Evolutionary conservation across 2,797 vertebrate genomes (phyloP).

Genomic region (Hemibagrus guttatus): DNA sequence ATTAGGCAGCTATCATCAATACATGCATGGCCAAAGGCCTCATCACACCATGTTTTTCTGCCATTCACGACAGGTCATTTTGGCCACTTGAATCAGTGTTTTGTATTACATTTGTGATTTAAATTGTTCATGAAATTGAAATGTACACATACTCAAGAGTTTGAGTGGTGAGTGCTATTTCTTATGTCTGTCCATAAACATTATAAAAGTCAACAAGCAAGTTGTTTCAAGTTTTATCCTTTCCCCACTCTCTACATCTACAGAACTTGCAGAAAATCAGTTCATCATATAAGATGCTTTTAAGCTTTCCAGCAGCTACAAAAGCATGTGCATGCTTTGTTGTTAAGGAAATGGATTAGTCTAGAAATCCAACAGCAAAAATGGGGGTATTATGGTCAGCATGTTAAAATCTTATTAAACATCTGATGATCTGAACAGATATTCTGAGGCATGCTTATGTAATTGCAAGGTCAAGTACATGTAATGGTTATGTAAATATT

Average conservation of each 20-base stretch:
- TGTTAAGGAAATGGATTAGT: background rate
- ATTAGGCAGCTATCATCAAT: constrained; percentile 56
- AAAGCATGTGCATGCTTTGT: constrained; percentile 19
- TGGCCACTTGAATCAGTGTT: background rate
- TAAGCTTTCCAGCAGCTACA: constrained; percentile 21
- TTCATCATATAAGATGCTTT: constrained; percentile 7
- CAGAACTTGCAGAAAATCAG: background rate
- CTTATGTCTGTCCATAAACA: background rate
- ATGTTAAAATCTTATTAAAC: background rate
- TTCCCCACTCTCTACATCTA: background rate
- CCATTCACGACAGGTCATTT: background rate
- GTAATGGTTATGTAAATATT: background rate
- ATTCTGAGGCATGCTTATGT: background rate
- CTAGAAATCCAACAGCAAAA: background rate
- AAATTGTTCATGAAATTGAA: background rate
- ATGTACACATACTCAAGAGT: background rate
- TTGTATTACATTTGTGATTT: constrained; percentile 3
- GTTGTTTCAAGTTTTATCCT: background rate
- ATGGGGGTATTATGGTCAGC: background rate
- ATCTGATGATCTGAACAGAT: background rate
- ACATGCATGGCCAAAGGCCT: constrained; percentile 39
- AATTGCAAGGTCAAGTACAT: background rate
- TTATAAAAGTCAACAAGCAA: background rate
- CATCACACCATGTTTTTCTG: constrained; percentile 10
- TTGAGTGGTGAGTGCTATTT: background rate